Evolutionary conservation across 2,888 invertebrate genomes (phyloP).

Genomic region (Neoaliturus tenellus): DNA sequence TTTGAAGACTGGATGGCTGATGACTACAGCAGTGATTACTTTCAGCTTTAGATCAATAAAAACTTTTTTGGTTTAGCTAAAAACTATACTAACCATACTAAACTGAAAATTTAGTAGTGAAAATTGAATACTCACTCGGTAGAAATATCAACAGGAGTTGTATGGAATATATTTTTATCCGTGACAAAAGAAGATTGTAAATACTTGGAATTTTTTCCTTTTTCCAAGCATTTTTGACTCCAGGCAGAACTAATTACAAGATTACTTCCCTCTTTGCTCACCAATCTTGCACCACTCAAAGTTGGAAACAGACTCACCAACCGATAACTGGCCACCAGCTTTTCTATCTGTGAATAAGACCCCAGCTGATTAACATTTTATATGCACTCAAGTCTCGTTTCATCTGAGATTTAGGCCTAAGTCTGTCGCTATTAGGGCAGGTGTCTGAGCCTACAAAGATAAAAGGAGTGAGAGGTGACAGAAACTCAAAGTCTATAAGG

Average conservation of each 20-base stretch:
- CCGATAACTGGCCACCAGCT: slow-evolving; percentile 78
- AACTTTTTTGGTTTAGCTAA: too few species aligned
- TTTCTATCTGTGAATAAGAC: slow-evolving; percentile 74
- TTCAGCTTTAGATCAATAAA: too few species aligned
- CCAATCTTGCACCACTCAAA: slow-evolving; percentile 74
- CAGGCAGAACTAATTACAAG: slow-evolving; percentile 76
- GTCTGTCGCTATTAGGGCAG: too few species aligned
- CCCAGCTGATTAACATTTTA: not conserved
- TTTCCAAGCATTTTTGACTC: slow-evolving; percentile 82
- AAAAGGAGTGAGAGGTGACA: too few species aligned
- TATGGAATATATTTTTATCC: slow-evolving; percentile 73
- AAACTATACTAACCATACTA: too few species aligned
- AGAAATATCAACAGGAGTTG: slow-evolving; percentile 75
- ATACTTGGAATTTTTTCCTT: slow-evolving; percentile 78
- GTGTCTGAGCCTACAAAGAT: too few species aligned
- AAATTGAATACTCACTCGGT: slow-evolving; percentile 81
- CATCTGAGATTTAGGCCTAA: too few species aligned
- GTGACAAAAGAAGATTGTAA: slow-evolving; percentile 75
- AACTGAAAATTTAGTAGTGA: too few species aligned
- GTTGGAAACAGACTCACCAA: slow-evolving; percentile 77
- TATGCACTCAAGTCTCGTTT: too few species aligned
- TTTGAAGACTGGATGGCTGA: too few species aligned
- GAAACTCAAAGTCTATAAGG: too few species aligned
- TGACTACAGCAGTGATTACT: too few species aligned
- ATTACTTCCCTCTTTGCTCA: slow-evolving; percentile 63